Evolutionary conservation across 2,888 invertebrate species (phyloP), one percentile per base, ranked within the genome.

Genomic region (Punctoribates punctum): DNA sequence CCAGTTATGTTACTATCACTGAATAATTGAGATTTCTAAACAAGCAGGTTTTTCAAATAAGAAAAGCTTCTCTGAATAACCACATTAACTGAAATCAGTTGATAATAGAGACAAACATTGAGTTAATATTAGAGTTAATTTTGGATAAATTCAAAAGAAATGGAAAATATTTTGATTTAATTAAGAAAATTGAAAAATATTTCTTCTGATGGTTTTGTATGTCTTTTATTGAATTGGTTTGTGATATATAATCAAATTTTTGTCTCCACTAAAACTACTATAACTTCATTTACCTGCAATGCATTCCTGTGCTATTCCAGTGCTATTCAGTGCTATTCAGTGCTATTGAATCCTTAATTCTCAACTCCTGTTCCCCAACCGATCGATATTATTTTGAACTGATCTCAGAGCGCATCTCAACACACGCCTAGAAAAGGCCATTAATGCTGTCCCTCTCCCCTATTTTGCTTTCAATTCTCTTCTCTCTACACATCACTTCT

Each of bases 361-460:
- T 65, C 17, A 34, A 65, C 65, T 34, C 65, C 65, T 65, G 65
- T 65, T 34, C 38, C 27, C 60, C 23, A 54, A 65, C 38, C 65
- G 65, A 65, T 65, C 65, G 65, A 65, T 65, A 65, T 65, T n/a
- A 34, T 34, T 65, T 38, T 38, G 27, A 25, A 65, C 27, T 65
- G 27, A 65, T 65, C 34, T 34, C 34, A 65, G 65, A 65, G 65
- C 65, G 65, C 65, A 65, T 65, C 65, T 65, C 65, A 65, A 65
- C 65, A 65, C 65, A 65, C 65, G 65, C 65, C 65, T 65, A 65
- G 65, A 65, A 65, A 65, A 65, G 29, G 34, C 65, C 65, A 65
- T 65, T 65, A 65, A 38, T 34, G 4, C 65, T 65, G 15, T 60
- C 60, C 54, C 60, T 60, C 60, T 25, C 60, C 23, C 20, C 60